Conservation (phyloP, 1,140 invertebrate species). For the Sinonovacula constricta region DNA sequence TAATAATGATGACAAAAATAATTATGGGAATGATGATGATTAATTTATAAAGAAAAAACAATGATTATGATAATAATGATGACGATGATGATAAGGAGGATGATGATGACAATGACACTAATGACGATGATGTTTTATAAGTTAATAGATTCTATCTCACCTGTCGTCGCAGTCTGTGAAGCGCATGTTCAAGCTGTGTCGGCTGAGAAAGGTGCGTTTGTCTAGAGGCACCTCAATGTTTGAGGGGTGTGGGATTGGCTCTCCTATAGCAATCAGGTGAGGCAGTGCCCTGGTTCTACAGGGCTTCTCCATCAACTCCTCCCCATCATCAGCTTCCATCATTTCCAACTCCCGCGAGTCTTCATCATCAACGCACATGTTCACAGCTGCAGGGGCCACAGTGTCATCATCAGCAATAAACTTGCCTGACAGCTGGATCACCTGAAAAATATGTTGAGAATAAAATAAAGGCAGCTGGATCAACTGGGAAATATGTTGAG, state of each 20-base stretch:
- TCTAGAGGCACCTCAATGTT: constrained; percentile 94
- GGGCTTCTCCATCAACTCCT: background rate
- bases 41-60: too few relatives aligned
- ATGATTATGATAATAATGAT: too few relatives aligned
- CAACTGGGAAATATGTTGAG: too few relatives aligned
- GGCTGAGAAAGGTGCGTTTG: constrained; percentile 92
- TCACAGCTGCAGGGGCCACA: too few relatives aligned
- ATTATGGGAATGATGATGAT: too few relatives aligned
- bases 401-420: background rate
- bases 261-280: constrained; percentile 85
- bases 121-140: too few relatives aligned
- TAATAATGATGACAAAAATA: too few relatives aligned
- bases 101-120: too few relatives aligned
- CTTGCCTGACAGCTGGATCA: background rate
- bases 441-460: background rate
- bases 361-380: too few relatives aligned
- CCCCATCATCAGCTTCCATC: background rate
- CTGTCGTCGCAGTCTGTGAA: constrained; percentile 96
- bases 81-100: too few relatives aligned
- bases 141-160: too few relatives aligned
- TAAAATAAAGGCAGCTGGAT: too few relatives aligned
- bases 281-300: constrained; percentile 23
- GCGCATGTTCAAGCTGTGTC: constrained; percentile 95
- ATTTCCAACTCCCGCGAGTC: background rate
- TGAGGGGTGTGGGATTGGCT: constrained; percentile 94